Evolutionary conservation across 2,797 vertebrate genomes (phyloP), one percentile per base, ranked within the genome.

Genomic region (Myotis myotis): DNA sequence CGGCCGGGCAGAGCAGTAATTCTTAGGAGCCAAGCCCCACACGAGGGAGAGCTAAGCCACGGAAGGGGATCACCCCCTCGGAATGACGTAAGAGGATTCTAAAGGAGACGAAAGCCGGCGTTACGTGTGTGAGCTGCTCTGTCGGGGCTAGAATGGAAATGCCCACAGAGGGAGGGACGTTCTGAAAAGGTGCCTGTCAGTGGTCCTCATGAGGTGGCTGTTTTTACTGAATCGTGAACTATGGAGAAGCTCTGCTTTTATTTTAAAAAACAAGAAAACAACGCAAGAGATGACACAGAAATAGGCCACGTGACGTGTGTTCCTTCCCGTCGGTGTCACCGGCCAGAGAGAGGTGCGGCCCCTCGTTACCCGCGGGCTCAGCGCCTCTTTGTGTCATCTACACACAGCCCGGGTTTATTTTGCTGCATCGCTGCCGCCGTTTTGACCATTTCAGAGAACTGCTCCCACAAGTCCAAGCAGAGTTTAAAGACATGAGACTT

Each of bases 381-480:
- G 2, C 8, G 4, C 20, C 3, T 16, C n/a, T n/a, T n/a, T 22
- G 28, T 10, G 15, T 2, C 81, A 8, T 8, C 49, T 2, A 7
- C 71, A 8, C 0, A 64, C 8, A 72, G 41, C 87, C 88, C 2
- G 0, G 16, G 16, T 30, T 64, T 60, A 30, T n/a, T 15, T 9
- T 8, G 57, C 78, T 78, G 53, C 53, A 15, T 64, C 75, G 30
- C 41, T 25, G 30, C 57, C 8, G 55, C 41, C 19, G 28, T 89
- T 41, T 64, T 80, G 86, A 84, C 91, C 64, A n/a, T 85, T 92
- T 82, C 76, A 22, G 85, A 85, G 87, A 72, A 82, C 60, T 16
- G 7, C 87, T 30, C 57, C 3, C 20, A 20, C 6, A 64, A 92
- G 80, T 89, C 95, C 84, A 30, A 66, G 85, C n/a, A 49, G 71